phyloP scores from a whole-genome alignment of 1,140 invertebrate species.

The Sarcophaga bullata region DNA sequence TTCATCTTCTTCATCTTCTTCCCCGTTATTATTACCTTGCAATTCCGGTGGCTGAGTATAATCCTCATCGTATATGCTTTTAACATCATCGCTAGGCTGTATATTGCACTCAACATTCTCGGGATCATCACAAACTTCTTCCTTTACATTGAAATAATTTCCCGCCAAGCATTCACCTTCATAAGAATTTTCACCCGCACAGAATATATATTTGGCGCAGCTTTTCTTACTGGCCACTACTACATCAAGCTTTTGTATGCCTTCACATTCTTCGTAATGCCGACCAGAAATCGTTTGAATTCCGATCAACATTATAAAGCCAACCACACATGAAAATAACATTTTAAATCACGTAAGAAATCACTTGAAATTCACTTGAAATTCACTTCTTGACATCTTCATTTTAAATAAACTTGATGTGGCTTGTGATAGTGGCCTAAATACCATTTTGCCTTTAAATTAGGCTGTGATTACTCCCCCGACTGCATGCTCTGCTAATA shows the following conservation, averaged over 20 bases:
- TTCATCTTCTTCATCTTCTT: conserved; percentile 52
- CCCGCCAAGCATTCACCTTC: conserved; percentile 56
- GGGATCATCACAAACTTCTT: conserved; percentile 51
- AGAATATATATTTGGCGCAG: conserved; percentile 59
- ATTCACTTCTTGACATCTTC: not conserved
- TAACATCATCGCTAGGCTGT: conserved; percentile 51
- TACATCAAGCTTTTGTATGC: not conserved
- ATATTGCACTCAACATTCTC: conserved; percentile 54
- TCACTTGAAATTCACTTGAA: not conserved
- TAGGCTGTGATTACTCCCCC: no score
- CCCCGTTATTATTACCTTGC: conserved; percentile 32
- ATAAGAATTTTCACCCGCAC: conserved; percentile 55
- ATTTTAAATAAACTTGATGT: not conserved
- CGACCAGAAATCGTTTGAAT: not conserved
- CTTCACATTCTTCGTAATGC: conserved; percentile 35
- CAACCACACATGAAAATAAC: not conserved
- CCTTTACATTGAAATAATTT: conserved; percentile 54
- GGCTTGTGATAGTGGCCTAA: no score
- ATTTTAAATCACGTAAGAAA: no score
- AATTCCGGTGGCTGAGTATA: not conserved
- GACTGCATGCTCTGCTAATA: no score
- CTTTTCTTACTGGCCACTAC: conserved; percentile 55
- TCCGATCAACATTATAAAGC: not conserved
- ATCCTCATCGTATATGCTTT: conserved; percentile 20
- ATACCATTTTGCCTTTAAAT: no score